Evolutionary conservation across 2,113 vertebrate genomes (phyloP).

Genomic region (Poecile atricapillus): DNA sequence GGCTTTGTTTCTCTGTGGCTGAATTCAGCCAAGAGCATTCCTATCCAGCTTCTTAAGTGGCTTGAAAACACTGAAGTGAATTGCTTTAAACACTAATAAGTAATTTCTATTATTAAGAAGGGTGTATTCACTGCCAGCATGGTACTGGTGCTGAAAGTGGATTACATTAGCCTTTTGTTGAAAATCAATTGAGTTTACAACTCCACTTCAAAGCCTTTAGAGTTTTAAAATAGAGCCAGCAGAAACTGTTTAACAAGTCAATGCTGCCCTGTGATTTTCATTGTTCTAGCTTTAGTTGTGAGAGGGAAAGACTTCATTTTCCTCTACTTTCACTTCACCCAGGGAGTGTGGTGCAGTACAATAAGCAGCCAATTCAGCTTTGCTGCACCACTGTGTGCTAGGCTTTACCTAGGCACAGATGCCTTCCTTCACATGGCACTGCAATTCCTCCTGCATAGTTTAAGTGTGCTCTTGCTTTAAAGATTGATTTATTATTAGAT

Average conservation of each 20-base stretch:
- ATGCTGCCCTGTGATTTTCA: constrained; percentile 43
- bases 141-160: constrained; percentile 59
- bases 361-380: neutral
- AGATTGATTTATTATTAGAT: neutral
- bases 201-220: constrained; percentile 49
- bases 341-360: neutral
- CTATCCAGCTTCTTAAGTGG: neutral
- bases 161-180: constrained; percentile 66
- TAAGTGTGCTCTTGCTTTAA: neutral
- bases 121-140: constrained; percentile 32
- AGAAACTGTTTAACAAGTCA: constrained; percentile 67
- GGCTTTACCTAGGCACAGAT: neutral
- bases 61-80: constrained; percentile 35
- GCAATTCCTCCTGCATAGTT: neutral
- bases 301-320: constrained; percentile 56
- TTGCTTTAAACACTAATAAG: constrained; percentile 39
- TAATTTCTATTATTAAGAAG: constrained; percentile 39
- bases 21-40: constrained; percentile 23
- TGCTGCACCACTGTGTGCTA: neutral
- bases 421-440: neutral
- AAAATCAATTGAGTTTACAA: constrained; percentile 64
- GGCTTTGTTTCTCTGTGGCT: neutral
- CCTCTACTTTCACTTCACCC: constrained; percentile 28
- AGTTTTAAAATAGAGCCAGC: constrained; percentile 50
- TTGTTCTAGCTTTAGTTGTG: constrained; percentile 46